Percentiles rank a stretch among this genome's conserved stretches.
Conservation (phyloP, 2,797 vertebrate species). For the Cirrhinus molitorella region DNA sequence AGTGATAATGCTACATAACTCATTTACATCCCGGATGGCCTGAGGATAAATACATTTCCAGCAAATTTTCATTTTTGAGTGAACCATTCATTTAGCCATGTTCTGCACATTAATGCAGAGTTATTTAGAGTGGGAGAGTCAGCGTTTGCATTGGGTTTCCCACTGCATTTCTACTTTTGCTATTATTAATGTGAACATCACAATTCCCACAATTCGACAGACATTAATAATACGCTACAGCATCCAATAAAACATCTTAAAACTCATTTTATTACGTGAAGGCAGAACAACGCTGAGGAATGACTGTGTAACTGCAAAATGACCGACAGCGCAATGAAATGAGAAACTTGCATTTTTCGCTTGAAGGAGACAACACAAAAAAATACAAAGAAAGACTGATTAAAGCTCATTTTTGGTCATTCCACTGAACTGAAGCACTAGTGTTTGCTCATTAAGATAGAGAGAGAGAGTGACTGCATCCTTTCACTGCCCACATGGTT, state of each 20-base stretch:
- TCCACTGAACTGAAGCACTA: constrained; percentile 10
- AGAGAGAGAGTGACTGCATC: constrained; percentile 77
- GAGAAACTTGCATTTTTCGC: constrained; percentile 26
- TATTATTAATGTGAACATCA: not conserved
- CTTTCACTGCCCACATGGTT: constrained; percentile 86
- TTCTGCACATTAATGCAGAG: not conserved
- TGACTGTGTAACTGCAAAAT: constrained; percentile 1
- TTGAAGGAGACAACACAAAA: constrained; percentile 47
- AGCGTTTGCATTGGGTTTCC: not conserved
- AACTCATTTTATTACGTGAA: not conserved
- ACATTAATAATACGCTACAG: not conserved
- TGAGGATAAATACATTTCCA: not conserved
- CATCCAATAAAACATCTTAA: not conserved
- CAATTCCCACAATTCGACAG: not conserved
- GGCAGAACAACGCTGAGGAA: constrained; percentile 12
- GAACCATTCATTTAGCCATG: not conserved
- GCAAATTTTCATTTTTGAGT: too few relatives aligned
- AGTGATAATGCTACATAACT: not conserved
- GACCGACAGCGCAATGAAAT: constrained; percentile 39
- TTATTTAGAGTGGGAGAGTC: not conserved
- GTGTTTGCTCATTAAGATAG: constrained; percentile 54
- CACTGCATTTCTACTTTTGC: not conserved
- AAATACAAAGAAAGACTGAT: constrained; percentile 15
- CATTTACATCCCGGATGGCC: not conserved
- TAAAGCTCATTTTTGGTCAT: constrained; percentile 33